A percentile compares a stretch with the other conserved stretches of the same genome.
Conservation (phyloP, 2,888 invertebrate species). For the Mylabris sibirica region DNA sequence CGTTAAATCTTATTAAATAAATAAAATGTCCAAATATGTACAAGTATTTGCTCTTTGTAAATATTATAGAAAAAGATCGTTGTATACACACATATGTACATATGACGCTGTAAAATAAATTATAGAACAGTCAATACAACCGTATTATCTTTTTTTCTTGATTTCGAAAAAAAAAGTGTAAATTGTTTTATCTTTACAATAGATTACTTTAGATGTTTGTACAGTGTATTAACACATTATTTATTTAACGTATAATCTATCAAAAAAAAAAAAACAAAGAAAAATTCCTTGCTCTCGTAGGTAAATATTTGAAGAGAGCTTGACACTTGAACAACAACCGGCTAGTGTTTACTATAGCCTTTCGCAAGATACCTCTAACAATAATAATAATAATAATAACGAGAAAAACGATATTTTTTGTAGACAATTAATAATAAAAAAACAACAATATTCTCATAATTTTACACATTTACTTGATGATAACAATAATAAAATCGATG, state of each 20-base stretch:
- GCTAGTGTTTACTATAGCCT: slow-evolving; percentile 27
- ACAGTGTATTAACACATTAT: slow-evolving; percentile 36
- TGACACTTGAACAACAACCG: slow-evolving; percentile 31
- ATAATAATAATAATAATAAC: background rate
- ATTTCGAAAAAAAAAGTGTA: slow-evolving; percentile 37
- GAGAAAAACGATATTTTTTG: background rate
- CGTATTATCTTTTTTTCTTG: slow-evolving; percentile 31
- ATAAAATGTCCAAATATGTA: slow-evolving; percentile 34
- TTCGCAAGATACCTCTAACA: background rate
- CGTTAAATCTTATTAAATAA: slow-evolving; percentile 36
- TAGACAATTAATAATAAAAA: background rate
- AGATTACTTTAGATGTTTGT: slow-evolving; percentile 37
- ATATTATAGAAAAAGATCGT: slow-evolving; percentile 23
- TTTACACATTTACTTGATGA: background rate
- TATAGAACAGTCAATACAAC: slow-evolving; percentile 34
- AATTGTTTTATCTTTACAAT: slow-evolving; percentile 45
- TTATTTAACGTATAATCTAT: slow-evolving; percentile 36
- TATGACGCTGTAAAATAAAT: slow-evolving; percentile 36
- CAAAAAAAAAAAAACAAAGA: slow-evolving; percentile 32
- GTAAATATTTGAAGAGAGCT: slow-evolving; percentile 30
- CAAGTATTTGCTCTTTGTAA: slow-evolving; percentile 33
- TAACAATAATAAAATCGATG: background rate
- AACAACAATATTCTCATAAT: background rate
- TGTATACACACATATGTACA: background rate
- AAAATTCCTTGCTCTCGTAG: slow-evolving; percentile 32